phyloP scores from a whole-genome alignment of 2,888 invertebrate genomes.

The Teleogryllus oceanicus region DNA sequence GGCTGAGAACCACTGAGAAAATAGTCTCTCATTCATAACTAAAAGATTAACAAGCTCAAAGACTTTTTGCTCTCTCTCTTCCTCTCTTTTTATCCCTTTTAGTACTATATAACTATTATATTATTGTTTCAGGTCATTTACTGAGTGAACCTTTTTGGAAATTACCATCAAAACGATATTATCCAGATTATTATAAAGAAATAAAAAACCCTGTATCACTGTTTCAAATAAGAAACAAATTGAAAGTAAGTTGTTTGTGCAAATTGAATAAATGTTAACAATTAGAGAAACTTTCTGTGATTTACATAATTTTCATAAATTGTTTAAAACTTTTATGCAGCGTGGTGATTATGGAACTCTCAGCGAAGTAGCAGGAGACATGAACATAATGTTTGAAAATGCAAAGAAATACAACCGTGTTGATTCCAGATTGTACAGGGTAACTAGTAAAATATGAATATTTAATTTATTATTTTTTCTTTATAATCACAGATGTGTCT shows the following conservation, averaged over 20 bases:
- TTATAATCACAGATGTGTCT: background rate
- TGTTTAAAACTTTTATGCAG: constrained; percentile 41
- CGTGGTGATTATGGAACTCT: constrained; percentile 78
- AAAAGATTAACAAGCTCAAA: too few species aligned
- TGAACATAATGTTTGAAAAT: constrained; percentile 96
- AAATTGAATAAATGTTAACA: background rate
- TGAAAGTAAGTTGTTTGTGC: constrained; percentile 51
- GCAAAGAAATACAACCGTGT: constrained; percentile 85
- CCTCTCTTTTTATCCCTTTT: background rate
- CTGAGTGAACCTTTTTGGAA: constrained; percentile 91
- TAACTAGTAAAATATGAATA: constrained; percentile 43
- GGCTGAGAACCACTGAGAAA: too few species aligned
- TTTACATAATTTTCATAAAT: background rate
- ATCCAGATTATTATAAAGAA: constrained; percentile 96
- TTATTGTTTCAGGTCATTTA: constrained; percentile 59
- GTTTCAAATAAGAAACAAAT: constrained; percentile 81
- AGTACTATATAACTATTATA: background rate
- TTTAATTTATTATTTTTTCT: background rate
- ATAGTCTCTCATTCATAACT: too few species aligned
- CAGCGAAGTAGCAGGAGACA: constrained; percentile 85
- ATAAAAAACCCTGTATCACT: constrained; percentile 94
- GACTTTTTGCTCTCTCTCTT: background rate
- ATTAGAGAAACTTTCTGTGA: background rate
- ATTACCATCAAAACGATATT: constrained; percentile 82
- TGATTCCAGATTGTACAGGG: constrained; percentile 76